phyloP scores from a whole-genome alignment of 2,797 vertebrate genomes.

The Odontamblyopus rebecca region DNA sequence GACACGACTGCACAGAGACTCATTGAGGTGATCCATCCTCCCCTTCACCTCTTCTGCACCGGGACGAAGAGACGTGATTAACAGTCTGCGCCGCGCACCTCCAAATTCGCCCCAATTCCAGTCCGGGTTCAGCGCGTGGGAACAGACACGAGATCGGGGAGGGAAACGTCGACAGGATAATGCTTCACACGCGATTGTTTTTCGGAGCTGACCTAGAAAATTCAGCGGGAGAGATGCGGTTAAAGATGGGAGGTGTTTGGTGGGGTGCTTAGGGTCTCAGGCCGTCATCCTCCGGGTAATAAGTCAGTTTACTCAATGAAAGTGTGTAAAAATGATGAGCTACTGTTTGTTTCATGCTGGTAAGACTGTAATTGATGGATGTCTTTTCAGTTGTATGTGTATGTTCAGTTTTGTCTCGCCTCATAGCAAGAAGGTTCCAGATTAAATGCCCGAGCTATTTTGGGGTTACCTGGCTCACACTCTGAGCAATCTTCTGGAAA shows the following conservation, averaged over 20 bases:
- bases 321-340: not conserved
- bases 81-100: slow-evolving; percentile 19
- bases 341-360: not conserved
- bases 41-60: slow-evolving; percentile 24
- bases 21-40: slow-evolving; percentile 13
- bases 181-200: slow-evolving; percentile 8
- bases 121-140: slow-evolving; percentile 20
- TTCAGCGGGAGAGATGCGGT: not conserved
- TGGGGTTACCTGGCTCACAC: too few species aligned
- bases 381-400: too few species aligned
- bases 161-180: not conserved
- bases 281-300: not conserved
- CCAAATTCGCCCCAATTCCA: slow-evolving; percentile 10
- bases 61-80: slow-evolving; percentile 29
- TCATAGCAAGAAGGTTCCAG: too few species aligned
- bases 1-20: slow-evolving; percentile 1
- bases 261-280: not conserved
- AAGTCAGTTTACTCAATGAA: not conserved
- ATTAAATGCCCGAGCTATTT: too few species aligned
- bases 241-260: not conserved
- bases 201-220: slow-evolving; percentile 1
- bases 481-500: too few species aligned
- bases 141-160: slow-evolving; percentile 16
- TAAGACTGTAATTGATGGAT: not conserved
- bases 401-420: too few species aligned